Evolutionary conservation across 92 coral and sea anemone genomes (phyloP), one percentile per base, ranked within the genome.

Genomic region (Phenganax stokvisi): DNA sequence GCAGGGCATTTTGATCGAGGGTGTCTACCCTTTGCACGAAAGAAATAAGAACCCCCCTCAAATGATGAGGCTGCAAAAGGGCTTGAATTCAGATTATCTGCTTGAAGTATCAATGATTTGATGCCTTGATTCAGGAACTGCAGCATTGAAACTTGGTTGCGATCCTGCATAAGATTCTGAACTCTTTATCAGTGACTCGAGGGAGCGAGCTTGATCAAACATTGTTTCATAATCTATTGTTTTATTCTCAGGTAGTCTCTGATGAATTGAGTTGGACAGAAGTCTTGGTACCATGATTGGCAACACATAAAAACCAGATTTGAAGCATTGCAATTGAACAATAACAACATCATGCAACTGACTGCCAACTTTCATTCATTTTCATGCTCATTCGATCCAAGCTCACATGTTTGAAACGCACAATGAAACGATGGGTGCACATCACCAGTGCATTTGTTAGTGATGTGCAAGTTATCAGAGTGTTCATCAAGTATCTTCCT

Each of bases 11-110:
- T 87, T 7, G 85, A 84, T 8, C 85, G 83, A 27, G 79, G 81
- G 56, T 84, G 90, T 59, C 73, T 84, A 47, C 75, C 9, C 57
- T 83, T 84, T 9, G 85, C 90, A 87, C 87, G 84, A 76, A 84
- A 87, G 83, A 74, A 20, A 20, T 20, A 20, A 20, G 25, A 20
- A 20, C 25, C 25, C 25, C 58, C 58, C 12, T 56, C 60, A 15
- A 15, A 2, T 57, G 60, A 15, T 15, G 16, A 57, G 16, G 60
- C 60, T 57, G 60, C 60, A 10, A 57, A 57, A 57, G 60, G 7
- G 16, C 60, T 57, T 7, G 9, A 1, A 57, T 57, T 15, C 16
- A 10, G 60, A 57, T 57, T 57, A 15, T 57, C 60, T 15, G 16
- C 12, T 10, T 10, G 60, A 57, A 9, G 9, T 2, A 15, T 57